Base-by-base conservation (phyloP, 2,113 vertebrate genomes). In the Chiloscyllium plagiosum region DNA sequence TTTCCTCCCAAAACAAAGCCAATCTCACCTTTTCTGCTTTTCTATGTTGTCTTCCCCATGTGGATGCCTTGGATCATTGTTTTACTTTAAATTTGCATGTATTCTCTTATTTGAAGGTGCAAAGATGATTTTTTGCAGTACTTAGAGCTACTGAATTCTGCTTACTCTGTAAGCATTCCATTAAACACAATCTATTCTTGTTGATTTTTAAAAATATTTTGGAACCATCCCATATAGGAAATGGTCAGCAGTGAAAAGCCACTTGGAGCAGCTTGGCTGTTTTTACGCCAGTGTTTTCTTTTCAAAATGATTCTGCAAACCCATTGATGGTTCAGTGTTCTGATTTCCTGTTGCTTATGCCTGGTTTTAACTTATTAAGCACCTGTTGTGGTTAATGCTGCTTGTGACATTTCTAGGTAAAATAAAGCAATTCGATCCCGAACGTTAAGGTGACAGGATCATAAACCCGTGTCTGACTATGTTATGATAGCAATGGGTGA, bases 351-450 rank as follows among this genome's bases (percentile, higher is more conserved):
- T 42, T 92, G 2, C 65, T 0, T 66, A 29, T 65, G 52, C 29
- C 87, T 92, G 56, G 52, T n/a, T 92, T 50, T 65, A 19, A 92
- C 87, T 92, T 92, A 66, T 93, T 93, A 93, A 68, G 61, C 89
- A 68, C 89, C 33, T 93, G 89, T 93, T 66, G 61, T 93, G 89
- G 89, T 93, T 93, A 93, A 93, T 93, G 89, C 89, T 93, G 89
- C 89, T 93, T 93, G 89, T 93, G 89, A 93, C 61, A 93, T 93
- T 93, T 93, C 61, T 93, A 93, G 89, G 89, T 93, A 93, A 90
- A 90, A 56, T 90, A 90, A 90, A 90, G 89, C 61, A n/a, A 37
- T 93, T 93, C 61, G 89, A 93, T 93, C 89, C 89, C 89, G 89
- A 93, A 66, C 89, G 61, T 93, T 93, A 93, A 93, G 89, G 89